These are phyloP conservation scores for Phyto melanocephala DNA, from an alignment of 2,888 invertebrate species.

Conservation along the genomic window DNA sequence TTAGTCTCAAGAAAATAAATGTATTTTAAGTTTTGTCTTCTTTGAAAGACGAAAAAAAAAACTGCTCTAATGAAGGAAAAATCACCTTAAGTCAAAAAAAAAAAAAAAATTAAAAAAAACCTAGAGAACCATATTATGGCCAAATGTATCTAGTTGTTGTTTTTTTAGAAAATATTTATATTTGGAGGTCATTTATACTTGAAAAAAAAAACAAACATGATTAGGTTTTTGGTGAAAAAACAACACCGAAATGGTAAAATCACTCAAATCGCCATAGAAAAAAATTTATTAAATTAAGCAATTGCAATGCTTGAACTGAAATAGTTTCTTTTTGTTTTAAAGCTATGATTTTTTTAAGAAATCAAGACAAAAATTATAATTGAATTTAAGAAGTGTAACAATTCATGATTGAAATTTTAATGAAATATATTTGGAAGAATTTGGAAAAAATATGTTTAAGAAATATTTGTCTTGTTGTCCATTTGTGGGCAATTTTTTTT, in stretches of 20 bases:
- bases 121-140: conserved; percentile 22
- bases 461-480: not conserved
- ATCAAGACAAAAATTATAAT: conserved; percentile 24
- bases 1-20: not conserved
- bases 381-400: conserved; percentile 47
- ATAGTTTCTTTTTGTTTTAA: not conserved
- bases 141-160: conserved; percentile 23
- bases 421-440: conserved; percentile 20
- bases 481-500: not conserved
- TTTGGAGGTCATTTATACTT: conserved; percentile 55
- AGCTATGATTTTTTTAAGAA: not conserved
- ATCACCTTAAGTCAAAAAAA: conserved; percentile 46
- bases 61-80: conserved; percentile 60
- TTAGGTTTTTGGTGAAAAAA: conserved; percentile 20
- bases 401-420: conserved; percentile 45
- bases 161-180: conserved; percentile 33
- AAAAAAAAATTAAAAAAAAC: conserved; percentile 1
- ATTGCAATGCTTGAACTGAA: conserved; percentile 56
- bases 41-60: conserved; percentile 3
- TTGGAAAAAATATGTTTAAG: not conserved
- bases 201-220: conserved; percentile 33
- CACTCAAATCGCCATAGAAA: conserved; percentile 47
- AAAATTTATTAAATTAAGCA: conserved; percentile 47
- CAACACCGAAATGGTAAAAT: conserved; percentile 5
- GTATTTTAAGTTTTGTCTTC: conserved; percentile 3